Conservation (phyloP, 2,888 invertebrate species). For the Acronicta aceris region DNA sequence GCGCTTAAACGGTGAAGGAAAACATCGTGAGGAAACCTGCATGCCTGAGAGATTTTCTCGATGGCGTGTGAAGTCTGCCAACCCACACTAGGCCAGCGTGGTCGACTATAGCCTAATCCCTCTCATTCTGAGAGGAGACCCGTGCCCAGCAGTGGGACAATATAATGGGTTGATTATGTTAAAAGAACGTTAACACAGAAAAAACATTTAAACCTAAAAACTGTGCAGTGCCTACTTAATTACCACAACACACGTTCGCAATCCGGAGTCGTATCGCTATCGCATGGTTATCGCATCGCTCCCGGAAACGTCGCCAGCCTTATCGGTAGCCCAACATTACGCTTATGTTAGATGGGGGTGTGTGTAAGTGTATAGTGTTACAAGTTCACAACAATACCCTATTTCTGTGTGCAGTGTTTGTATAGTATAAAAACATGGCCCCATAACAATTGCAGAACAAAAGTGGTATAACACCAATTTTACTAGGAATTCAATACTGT, state of each 20-base stretch:
- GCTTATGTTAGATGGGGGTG: conserved; percentile 46
- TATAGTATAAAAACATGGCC: background rate
- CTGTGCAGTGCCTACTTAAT: conserved; percentile 30
- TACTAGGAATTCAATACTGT: too few relatives aligned
- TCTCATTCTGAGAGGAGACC: too few relatives aligned
- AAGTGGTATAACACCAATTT: too few relatives aligned
- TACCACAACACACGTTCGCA: conserved; percentile 51
- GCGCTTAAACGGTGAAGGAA: too few relatives aligned
- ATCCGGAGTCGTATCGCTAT: conserved; percentile 53
- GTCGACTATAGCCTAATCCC: too few relatives aligned
- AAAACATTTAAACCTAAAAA: conserved; percentile 22
- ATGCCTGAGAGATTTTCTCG: too few relatives aligned
- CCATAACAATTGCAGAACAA: too few relatives aligned
- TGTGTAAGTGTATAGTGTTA: conserved; percentile 25
- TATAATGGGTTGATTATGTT: too few relatives aligned
- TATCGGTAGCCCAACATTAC: conserved; percentile 58
- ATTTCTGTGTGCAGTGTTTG: conserved; percentile 3
- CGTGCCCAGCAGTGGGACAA: too few relatives aligned
- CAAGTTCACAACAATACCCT: conserved; percentile 10
- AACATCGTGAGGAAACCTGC: too few relatives aligned
- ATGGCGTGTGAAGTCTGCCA: too few relatives aligned
- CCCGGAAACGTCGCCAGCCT: conserved; percentile 66
- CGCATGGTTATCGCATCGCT: conserved; percentile 63
- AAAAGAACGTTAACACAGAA: background rate
- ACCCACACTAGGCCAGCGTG: too few relatives aligned